Percentiles rank a stretch among this genome's conserved stretches.
Conservation (phyloP, 2,888 invertebrate species). For the Heliconius sara region DNA sequence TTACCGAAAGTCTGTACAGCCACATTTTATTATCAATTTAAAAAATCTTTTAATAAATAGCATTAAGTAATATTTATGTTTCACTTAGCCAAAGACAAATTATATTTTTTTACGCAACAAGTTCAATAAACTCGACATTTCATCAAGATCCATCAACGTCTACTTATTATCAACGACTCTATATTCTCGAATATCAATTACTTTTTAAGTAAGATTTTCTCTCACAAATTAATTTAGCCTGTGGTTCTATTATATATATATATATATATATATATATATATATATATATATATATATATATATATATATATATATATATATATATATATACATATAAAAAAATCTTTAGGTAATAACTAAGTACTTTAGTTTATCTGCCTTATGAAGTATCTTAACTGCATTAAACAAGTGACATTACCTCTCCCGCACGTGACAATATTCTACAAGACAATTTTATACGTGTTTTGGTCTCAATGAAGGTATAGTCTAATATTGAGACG, state of each 20-base stretch:
- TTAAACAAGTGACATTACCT: slow-evolving; percentile 24
- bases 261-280: neutral
- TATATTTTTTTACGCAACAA: neutral
- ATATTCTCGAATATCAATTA: neutral
- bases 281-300: neutral
- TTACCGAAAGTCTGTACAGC: too few species aligned
- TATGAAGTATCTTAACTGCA: slow-evolving; percentile 28
- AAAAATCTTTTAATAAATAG: too few species aligned
- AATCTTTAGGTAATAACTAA: too few species aligned
- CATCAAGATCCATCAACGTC: slow-evolving; percentile 2
- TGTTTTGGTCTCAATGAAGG: neutral
- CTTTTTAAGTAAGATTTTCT: neutral
- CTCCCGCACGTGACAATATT: slow-evolving; percentile 24
- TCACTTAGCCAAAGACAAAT: too few species aligned
- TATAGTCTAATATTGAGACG: neutral
- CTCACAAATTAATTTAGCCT: neutral
- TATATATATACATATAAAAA: too few species aligned
- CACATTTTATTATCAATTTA: too few species aligned
- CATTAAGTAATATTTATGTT: too few species aligned
- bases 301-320: neutral
- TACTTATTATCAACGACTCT: slow-evolving; percentile 4
- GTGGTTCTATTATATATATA: neutral
- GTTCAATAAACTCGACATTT: slow-evolving; percentile 15
- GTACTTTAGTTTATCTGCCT: slow-evolving; percentile 4
- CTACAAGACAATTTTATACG: slow-evolving; percentile 23